Evolutionary conservation across 1,140 invertebrate species (phyloP), one percentile per base, ranked within the genome.

Genomic region (Chymomyza costata): DNA sequence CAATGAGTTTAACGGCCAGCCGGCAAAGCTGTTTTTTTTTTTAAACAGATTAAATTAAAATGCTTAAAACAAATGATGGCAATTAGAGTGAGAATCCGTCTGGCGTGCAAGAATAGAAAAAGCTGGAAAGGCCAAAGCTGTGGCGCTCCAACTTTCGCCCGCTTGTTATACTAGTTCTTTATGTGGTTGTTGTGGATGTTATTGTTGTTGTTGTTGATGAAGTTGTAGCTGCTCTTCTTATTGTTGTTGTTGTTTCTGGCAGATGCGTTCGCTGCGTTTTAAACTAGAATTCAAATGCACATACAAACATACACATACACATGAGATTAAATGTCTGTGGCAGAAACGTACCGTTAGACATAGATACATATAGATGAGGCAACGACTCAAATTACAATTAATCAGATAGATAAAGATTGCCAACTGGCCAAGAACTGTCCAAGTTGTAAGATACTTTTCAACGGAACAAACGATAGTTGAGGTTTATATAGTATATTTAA

Each of bases 241-340:
- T 28, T 37, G 13, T 38, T 46, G 53, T 46, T 65, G 31, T 30
- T 51, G 21, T 39, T 45, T 51, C 3, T 25, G 44, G 56, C 61
- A 55, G 61, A 64, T 64, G 61, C 61, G 61, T 64, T 35, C 3
- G 21, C 21, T 25, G 21, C 21, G 21, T 25, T 25, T 25, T 25
- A 25, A 25, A 25, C 21, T 25, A 25, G 21, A 25, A 25, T 25
- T 25, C 37, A 59, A 69, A 53, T 64, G 63, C 65, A 52, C 54
- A 57, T 19, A 37, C 10, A 38, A 15, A 17, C 38, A 40, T 28
- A 32, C 28, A 37, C 16, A 15, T 14, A 46, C 11, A 18, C n/a
- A 43, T 38, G 45, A 64, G 63, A 71, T 80, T 71, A 57, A 78
- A 56, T 76, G 73, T 66, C 70, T 76, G 46, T 40, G 48, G 70